Base-by-base conservation (phyloP, 2,113 vertebrate genomes). In the Ailuropoda melanoleuca region DNA sequence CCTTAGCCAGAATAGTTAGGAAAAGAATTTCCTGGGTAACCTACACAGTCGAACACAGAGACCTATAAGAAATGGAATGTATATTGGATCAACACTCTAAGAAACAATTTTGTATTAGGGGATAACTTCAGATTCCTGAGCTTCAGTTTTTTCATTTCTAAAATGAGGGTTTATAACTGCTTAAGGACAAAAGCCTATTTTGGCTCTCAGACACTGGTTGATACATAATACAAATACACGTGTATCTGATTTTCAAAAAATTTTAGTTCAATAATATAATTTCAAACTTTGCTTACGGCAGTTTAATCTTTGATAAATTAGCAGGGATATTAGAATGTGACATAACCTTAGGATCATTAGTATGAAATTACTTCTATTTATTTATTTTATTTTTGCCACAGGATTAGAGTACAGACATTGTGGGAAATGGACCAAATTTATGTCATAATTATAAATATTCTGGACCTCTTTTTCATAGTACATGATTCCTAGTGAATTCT, bases 261-360 rank as follows among this genome's bases (percentile, higher is more conserved):
- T 17, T 84, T 93, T 62, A 66, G 48, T 90, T 84, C 15, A 81
- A 31, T 78, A 66, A 14, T 34, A 56, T 46, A 48, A 6, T 34
- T 85, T 50, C 34, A 88, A 75, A 72, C 14, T 82, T 43, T 94
- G 43, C 18, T 74, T 53, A 82, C 64, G 66, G 21, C 26, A 62
- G 31, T 90, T 34, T n/a, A 89, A 64, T 75, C n/a, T 58, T 94
- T 90, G 66, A 83, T 55, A 90, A 90, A 75, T 83, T 62, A n/a
- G 4, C 55, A 83, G 26, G 43, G 55, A 23, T 90, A 15, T 55
- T 50, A 75, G 66, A 46, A 55, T n/a, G 11, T 37, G 46, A 83
- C 37, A 75, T 21, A 75, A 55, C 1, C 37, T 74, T 83, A 95
- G 43, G 7, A 83, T 83, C 19, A 62, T 74, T 48, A 74, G 39